phyloP scores from a whole-genome alignment of 1,140 invertebrate genomes.

The Megathymus violae region DNA sequence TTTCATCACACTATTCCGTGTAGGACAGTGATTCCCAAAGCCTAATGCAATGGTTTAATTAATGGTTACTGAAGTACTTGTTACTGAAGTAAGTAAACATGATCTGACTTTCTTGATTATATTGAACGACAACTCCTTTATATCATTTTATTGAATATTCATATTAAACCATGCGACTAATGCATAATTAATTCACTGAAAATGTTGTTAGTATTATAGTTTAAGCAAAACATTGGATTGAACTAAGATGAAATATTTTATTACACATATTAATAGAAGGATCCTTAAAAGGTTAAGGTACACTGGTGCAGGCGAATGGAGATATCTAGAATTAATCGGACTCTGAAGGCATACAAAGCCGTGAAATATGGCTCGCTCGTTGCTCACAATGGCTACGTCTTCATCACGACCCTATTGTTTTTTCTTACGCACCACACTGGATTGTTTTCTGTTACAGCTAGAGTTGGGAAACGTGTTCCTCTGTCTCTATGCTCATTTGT shows the following conservation, averaged over 20 bases:
- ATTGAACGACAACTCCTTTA: too few species aligned
- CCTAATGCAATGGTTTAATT: too few species aligned
- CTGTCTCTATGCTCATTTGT: conserved; percentile 63
- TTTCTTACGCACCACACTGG: conserved; percentile 70
- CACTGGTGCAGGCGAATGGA: conserved; percentile 61
- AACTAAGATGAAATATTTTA: too few species aligned
- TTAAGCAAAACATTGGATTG: too few species aligned
- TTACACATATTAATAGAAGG: background rate
- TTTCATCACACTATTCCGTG: conserved; percentile 78
- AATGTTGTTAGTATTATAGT: too few species aligned
- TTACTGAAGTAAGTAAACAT: too few species aligned
- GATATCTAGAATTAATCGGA: conserved; percentile 83
- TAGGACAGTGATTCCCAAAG: conserved; percentile 41
- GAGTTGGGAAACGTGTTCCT: conserved; percentile 72
- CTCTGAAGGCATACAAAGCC: conserved; percentile 77
- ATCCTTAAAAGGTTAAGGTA: conserved; percentile 20
- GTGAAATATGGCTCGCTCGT: conserved; percentile 80
- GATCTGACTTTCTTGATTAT: too few species aligned
- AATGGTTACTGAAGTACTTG: too few species aligned
- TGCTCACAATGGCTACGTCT: conserved; percentile 81
- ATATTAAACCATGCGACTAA: too few species aligned
- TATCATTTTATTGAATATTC: too few species aligned
- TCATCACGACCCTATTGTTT: conserved; percentile 81
- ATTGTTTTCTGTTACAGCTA: conserved; percentile 72
- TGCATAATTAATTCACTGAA: too few species aligned